Evolutionary conservation across 37 sponge, comb jelly and placozoan genomes (phyloP).

Genomic region (Hormiphora californensis): DNA sequence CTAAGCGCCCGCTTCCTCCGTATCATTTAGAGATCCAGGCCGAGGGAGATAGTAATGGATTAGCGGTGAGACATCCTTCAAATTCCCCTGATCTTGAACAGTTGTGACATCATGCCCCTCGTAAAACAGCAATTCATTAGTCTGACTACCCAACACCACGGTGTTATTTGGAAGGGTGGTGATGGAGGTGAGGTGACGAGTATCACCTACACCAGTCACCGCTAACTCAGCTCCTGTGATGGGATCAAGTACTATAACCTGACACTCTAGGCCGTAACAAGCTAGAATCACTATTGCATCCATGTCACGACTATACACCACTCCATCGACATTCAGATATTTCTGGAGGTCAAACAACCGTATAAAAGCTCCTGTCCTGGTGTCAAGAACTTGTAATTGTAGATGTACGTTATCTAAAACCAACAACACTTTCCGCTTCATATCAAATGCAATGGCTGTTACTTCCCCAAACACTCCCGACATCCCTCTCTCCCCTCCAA

Average conservation of each 20-base stretch:
- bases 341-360: background rate
- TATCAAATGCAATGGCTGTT: background rate
- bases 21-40: no score
- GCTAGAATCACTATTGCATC: background rate
- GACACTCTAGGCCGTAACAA: background rate
- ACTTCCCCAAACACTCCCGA: background rate
- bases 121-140: no score
- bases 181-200: background rate
- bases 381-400: background rate
- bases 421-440: background rate
- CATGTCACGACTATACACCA: background rate
- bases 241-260: background rate
- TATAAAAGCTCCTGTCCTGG: background rate
- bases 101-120: no score
- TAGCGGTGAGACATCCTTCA: no score
- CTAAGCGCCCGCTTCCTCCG: no score
- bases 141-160: background rate
- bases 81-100: no score
- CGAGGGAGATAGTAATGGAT: no score
- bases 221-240: background rate
- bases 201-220: background rate
- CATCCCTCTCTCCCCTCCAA: background rate
- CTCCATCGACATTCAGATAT: background rate
- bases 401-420: background rate
- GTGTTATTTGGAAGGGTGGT: background rate